Evolutionary conservation across 2,888 invertebrate species (phyloP), one percentile per base, ranked within the genome.

Genomic region (Clepsis dumicolana): DNA sequence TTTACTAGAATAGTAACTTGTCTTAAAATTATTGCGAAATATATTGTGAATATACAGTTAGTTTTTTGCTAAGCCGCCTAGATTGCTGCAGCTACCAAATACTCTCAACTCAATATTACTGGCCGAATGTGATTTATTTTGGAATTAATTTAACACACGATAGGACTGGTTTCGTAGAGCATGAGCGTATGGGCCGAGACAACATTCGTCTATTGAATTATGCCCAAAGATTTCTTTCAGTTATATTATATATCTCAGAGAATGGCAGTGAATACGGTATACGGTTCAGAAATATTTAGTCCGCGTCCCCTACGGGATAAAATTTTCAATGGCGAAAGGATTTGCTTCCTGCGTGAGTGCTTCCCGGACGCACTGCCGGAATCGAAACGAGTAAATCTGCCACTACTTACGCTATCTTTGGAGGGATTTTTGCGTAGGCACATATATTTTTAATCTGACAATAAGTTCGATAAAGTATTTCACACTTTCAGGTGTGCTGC

Each of bases 301-400:
- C 16, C 24, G 7, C n/a, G 53, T 66, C 60, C 65, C 65, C 0
- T 2, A 10, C 8, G 44, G 65, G 60, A 61, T 60, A 54, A 44
- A 54, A 44, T 48, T 54, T 66, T 66, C 44, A 66, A 66, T 66
- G 32, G 53, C 16, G 61, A 61, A 54, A 66, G 54, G 61, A 61
- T 54, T 54, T 61, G 61, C 54, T 41, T 44, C 48, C 24, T 38
- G 52, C 25, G 8, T 38, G 66, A 41, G 48, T 60, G 41, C 52
- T 52, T 52, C 50, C 18, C 38, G 52, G 41, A n/a, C 52, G 25
- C 4, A 14, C 29, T 59, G 38, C 50, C 7, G 8, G 32, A 48
- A 48, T 48, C 41, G 18, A 61, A 54, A 32, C 14, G 32, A 44
- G 16, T 16, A 32, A 54, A 27, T 52, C 32, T 35, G 21, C 32